Evolutionary conservation across 2,797 vertebrate species (phyloP).

Genomic region (Tinamus major): DNA sequence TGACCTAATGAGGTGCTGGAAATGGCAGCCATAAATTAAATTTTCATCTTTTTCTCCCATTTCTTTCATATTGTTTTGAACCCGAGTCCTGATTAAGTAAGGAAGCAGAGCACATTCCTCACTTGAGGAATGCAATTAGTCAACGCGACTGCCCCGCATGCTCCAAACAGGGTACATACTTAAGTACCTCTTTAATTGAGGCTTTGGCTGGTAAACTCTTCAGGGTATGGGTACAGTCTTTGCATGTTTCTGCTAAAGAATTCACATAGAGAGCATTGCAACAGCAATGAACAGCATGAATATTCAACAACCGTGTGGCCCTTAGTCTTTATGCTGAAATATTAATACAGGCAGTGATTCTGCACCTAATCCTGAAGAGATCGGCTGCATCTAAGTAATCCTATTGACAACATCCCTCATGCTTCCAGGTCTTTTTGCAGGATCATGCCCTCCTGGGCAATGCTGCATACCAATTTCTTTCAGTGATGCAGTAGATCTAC

Average conservation of each 20-base stretch:
- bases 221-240: constrained; percentile 9
- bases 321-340: constrained; percentile 39
- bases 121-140: constrained; percentile 2
- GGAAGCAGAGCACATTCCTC: not conserved
- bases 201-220: constrained; percentile 18
- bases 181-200: not conserved
- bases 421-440: not conserved
- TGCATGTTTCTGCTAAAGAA: constrained; percentile 12
- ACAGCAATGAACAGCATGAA: not conserved
- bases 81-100: not conserved
- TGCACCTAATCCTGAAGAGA: not conserved
- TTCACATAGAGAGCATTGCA: constrained; percentile 4
- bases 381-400: not conserved
- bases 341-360: constrained; percentile 31
- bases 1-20: constrained; percentile 27
- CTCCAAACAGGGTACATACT: not conserved
- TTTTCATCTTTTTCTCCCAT: constrained; percentile 12
- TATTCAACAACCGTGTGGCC: constrained; percentile 35
- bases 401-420: not conserved
- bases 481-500: not conserved
- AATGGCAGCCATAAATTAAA: constrained; percentile 47
- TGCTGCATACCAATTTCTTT: not conserved
- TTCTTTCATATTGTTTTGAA: constrained; percentile 43
- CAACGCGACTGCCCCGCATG: not conserved
- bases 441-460: not conserved